Base-by-base conservation (phyloP, 2,888 invertebrate species). In the Ctena decussata region DNA sequence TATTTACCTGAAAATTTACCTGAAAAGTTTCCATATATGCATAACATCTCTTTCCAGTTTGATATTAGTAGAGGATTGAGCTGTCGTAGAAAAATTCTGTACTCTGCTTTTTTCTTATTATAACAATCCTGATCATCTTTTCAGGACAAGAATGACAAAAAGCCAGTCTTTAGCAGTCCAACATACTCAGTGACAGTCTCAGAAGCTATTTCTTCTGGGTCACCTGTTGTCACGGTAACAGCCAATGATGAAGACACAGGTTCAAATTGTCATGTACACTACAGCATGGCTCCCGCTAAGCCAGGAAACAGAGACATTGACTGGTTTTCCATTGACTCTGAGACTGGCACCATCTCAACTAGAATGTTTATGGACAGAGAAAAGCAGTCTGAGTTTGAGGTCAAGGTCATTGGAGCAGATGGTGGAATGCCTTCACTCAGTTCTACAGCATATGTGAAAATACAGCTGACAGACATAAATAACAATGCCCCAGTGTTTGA, bases 381-480 rank as follows among this genome's bases (percentile, higher is more conserved):
- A 87, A 85, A 77, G 11, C 92, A 91, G 79, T 97, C 97, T 82
- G 96, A 97, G 18, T 98, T 98, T 96, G 97, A 98, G 94, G 97
- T 98, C 94, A 97, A 97, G 72, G 97, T 98, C 11, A 97, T 97
- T 72, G 98, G 98, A 1, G 97, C 97, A 27, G 99, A 99, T 96
- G 97, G 97, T 86, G 99, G 98, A 18, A 97, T 97, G n/a, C 98
- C 98, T 18, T 97, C 97, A 88, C 96, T 98, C 24, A 97, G 97
- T 85, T 97, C 98, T 87, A 98, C 98, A 1, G 97, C 98, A 18
- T 32, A 15, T 44, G 97, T 98, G 24, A 98, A 98, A 97, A 96
- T 99, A 44, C 97, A 97, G 93, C 98, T 99, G 85, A 96, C 97
- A 89, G 98, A 99, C 96, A 97, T 98, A 96, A 99, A 99, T 96